Conservation (phyloP, 2,797 vertebrate genomes). For the Staurois parvus region DNA sequence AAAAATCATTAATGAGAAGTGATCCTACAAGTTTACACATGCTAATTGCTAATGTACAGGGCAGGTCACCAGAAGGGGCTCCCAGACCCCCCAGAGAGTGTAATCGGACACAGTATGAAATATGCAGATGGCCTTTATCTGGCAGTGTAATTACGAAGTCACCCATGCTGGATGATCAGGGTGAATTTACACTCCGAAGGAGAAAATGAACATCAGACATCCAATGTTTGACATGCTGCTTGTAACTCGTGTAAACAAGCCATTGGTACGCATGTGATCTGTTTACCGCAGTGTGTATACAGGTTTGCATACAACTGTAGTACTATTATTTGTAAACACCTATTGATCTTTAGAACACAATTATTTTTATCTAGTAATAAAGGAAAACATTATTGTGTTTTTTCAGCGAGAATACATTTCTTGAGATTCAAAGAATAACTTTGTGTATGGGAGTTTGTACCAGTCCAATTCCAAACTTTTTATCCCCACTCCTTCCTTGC, state of each 20-base stretch:
- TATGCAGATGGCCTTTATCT: slow-evolving; percentile 69
- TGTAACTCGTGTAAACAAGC: background rate
- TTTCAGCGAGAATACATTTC: no score
- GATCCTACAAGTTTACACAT: slow-evolving; percentile 13
- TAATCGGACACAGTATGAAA: slow-evolving; percentile 64
- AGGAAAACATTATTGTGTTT: no score
- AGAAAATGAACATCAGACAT: background rate
- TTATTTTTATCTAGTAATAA: no score
- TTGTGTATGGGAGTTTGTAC: no score
- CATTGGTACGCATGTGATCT: background rate
- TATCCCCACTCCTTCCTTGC: no score
- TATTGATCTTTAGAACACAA: no score
- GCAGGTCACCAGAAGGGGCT: slow-evolving; percentile 68
- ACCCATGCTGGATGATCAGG: fast-evolving
- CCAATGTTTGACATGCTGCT: background rate
- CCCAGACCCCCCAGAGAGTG: slow-evolving; percentile 64
- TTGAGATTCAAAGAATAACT: no score
- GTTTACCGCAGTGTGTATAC: background rate
- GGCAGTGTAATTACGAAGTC: slow-evolving; percentile 63
- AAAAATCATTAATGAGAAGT: slow-evolving; percentile 8
- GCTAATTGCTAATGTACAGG: slow-evolving; percentile 34
- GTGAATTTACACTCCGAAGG: slow-evolving; percentile 27
- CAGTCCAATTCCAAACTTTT: no score
- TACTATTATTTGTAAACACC: no score
- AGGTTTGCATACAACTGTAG: background rate